Base-by-base conservation (phyloP, 2,888 invertebrate species). In the Vannuccia rotundouncinata region DNA sequence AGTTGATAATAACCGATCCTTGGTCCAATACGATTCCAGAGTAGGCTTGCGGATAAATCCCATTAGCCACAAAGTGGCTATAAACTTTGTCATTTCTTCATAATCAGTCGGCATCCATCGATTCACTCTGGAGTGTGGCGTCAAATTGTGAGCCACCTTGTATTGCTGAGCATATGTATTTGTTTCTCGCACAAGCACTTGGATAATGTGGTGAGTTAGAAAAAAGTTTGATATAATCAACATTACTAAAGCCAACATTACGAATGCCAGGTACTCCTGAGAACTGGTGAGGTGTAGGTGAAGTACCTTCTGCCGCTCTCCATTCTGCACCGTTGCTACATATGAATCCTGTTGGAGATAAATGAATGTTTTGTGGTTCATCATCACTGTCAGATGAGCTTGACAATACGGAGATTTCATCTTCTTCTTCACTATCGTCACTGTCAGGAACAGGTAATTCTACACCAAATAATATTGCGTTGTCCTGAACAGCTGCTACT, bases 211-310 rank as follows among this genome's bases (percentile, higher is more conserved):
- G 10, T 74, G 5, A 74, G 74, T 13, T 5, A 74, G 25, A 27
- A 74, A n/a, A 74, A n/a, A 74, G 74, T 74, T 74, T 74, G 5
- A 45, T 45, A 45, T 45, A 45, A 17, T 45, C 45, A 5, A 45
- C 45, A 45, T 45, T 5, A 45, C 10, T 45, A 17, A 45, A 45
- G 45, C 17, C 45, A 13, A 13, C 45, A 45, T 5, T 45, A 45
- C 17, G 45, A 13, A 45, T 45, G 17, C 45, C 45, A 45, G 45
- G 45, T 13, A 17, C 17, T 13, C 45, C 45, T 13, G 45, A 45
- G 45, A 45, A 45, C 5, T 13, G 5, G 17, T 45, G 5, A 45
- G 5, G 5, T 45, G 45, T 45, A 45, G 45, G 45, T 17, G 17
- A 45, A 13, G 45, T 45, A 13, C 45, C 45, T 13, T 5, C 45